Percentiles rank a stretch among this genome's conserved stretches.
phyloP scores from a whole-genome alignment of 2,797 vertebrate genomes.

The Simalia tracyae region DNA sequence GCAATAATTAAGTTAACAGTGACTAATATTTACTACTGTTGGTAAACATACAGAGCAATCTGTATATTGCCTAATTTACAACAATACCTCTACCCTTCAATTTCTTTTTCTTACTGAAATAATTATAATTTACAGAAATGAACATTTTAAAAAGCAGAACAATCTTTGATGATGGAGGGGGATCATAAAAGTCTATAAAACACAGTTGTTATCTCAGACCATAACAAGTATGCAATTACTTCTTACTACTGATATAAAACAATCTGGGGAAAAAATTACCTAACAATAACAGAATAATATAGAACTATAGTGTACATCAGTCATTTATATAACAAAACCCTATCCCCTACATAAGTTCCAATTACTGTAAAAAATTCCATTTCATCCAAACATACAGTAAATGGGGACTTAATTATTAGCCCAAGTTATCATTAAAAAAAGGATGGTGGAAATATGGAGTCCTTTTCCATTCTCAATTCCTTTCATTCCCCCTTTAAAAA shows the following conservation, averaged over 20 bases:
- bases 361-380: not conserved
- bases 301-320: not conserved
- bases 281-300: not conserved
- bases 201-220: not conserved
- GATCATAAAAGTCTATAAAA: not conserved
- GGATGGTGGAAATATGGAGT: not conserved
- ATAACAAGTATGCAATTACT: not conserved
- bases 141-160: not conserved
- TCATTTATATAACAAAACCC: not conserved
- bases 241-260: not conserved
- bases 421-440: not conserved
- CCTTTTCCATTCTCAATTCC: not conserved
- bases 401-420: not conserved
- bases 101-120: not conserved
- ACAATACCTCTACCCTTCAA: not conserved
- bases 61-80: not conserved
- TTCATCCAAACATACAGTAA: not conserved
- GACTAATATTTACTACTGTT: not conserved
- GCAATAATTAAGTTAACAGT: not conserved
- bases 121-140: not conserved
- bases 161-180: not conserved
- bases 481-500: not conserved
- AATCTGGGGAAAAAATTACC: not conserved
- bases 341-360: not conserved
- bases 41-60: not conserved